phyloP scores from a whole-genome alignment of 2,888 invertebrate species.

The Chydorus sphaericus region DNA sequence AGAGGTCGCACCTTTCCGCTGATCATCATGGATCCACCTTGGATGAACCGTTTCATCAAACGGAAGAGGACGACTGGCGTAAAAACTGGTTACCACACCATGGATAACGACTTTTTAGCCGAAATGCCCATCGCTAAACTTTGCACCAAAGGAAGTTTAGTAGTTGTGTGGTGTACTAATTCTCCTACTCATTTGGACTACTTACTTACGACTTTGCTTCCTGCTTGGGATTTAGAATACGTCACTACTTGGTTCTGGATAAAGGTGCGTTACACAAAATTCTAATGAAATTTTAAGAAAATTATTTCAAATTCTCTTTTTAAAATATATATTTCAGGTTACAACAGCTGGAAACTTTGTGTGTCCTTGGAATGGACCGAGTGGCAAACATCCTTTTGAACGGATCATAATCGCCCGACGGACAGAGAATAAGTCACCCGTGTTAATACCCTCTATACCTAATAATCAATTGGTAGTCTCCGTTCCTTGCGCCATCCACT shows the following conservation, averaged over 20 bases:
- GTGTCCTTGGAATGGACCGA: constrained; percentile 45
- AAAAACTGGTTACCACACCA: constrained; percentile 53
- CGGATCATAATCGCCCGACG: constrained; percentile 48
- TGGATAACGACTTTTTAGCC: constrained; percentile 56
- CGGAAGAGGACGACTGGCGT: constrained; percentile 35
- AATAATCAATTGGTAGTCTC: constrained; percentile 51
- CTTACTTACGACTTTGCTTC: constrained; percentile 55
- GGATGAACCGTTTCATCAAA: constrained; percentile 89
- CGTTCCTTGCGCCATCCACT: constrained; percentile 82
- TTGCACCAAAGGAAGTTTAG: constrained; percentile 41
- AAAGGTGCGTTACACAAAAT: constrained; percentile 40
- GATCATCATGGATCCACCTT: constrained; percentile 83
- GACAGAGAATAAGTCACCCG: constrained; percentile 13
- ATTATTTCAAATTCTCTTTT: neutral
- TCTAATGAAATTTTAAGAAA: neutral
- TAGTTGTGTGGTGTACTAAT: constrained; percentile 90
- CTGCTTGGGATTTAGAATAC: constrained; percentile 56
- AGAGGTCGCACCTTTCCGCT: constrained; percentile 47
- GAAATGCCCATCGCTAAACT: constrained; percentile 52
- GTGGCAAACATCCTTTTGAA: constrained; percentile 79
- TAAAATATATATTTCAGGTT: constrained; percentile 33
- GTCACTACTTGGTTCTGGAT: constrained; percentile 75
- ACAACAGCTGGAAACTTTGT: constrained; percentile 51
- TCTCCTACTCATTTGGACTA: constrained; percentile 49
- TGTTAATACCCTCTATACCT: constrained; percentile 20